Conservation (phyloP, 2,797 vertebrate genomes). For the Pteropus rufus region DNA sequence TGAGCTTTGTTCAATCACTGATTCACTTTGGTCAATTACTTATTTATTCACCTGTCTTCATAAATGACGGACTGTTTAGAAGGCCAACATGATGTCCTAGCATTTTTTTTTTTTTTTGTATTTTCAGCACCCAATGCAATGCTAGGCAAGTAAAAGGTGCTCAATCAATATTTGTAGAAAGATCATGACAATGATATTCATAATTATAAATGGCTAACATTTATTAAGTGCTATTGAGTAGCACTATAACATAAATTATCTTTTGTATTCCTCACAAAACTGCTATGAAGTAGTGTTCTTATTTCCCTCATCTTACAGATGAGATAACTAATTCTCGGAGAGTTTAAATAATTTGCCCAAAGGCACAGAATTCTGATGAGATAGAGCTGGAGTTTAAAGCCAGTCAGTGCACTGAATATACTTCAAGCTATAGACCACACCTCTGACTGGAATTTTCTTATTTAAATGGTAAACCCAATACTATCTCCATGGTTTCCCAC, state of each 20-base stretch:
- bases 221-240: background rate
- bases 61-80: background rate
- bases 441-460: constrained; percentile 67
- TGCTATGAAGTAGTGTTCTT: background rate
- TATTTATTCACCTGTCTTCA: background rate
- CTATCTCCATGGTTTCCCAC: constrained; percentile 76
- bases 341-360: constrained; percentile 33
- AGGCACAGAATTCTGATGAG: constrained; percentile 1
- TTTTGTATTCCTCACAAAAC: background rate
- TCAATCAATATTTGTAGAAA: background rate
- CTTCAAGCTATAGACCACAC: constrained; percentile 65
- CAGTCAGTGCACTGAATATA: constrained; percentile 24
- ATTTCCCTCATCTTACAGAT: background rate
- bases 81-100: background rate
- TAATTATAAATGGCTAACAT: background rate
- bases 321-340: constrained; percentile 1
- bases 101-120: background rate
- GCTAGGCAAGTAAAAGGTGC: background rate
- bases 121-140: background rate
- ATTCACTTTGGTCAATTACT: background rate
- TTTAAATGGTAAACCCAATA: constrained; percentile 64
- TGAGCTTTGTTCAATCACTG: background rate
- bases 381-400: constrained; percentile 10
- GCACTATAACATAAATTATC: background rate
- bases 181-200: background rate